Conservation (phyloP, 2,113 vertebrate species). For the Syrmaticus mikado region DNA sequence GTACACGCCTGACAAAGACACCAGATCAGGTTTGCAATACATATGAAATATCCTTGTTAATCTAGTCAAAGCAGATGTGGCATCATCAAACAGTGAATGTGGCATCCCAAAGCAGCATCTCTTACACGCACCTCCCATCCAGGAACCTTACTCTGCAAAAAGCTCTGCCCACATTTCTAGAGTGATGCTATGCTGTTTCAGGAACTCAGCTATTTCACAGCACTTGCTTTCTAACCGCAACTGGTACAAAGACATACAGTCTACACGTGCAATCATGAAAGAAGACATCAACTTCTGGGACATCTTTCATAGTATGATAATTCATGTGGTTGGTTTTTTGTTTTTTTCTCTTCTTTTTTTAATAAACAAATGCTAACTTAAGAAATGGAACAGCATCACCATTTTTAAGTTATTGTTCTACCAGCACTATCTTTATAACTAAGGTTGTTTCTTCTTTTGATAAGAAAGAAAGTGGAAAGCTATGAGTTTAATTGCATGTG, state of each 20-base stretch:
- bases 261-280: no score
- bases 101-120: background rate
- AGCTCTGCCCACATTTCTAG: background rate
- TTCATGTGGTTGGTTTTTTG: background rate
- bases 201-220: background rate
- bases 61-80: background rate
- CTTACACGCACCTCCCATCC: background rate
- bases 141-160: background rate
- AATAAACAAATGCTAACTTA: background rate
- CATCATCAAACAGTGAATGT: background rate
- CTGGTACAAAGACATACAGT: no score
- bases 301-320: background rate
- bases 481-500: background rate
- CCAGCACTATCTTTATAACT: background rate
- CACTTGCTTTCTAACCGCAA: background rate
- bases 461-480: background rate
- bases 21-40: background rate
- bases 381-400: background rate
- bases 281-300: background rate
- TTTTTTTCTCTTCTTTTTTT: background rate
- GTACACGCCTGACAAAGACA: rapidly evolving
- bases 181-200: background rate
- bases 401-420: background rate
- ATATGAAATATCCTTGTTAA: background rate
- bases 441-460: background rate